Evolutionary conservation across 2,888 invertebrate genomes (phyloP).

Genomic region (Hemithea aestivaria): DNA sequence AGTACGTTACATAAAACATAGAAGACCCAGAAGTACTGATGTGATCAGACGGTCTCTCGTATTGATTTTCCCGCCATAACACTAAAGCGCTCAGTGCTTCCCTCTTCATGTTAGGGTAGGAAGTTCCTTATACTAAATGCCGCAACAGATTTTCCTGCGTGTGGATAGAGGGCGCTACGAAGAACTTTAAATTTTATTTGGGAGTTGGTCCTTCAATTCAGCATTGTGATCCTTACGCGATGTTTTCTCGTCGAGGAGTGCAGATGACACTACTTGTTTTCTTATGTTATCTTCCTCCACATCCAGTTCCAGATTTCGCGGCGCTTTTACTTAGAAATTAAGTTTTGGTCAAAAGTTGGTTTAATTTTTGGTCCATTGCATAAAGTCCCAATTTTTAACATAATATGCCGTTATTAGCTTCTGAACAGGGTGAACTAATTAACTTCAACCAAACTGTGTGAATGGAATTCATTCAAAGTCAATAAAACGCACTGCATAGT

Average conservation of each 20-base stretch:
- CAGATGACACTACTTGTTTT: constrained; percentile 20
- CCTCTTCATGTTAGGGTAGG: constrained; percentile 17
- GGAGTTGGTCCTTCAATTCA: not conserved
- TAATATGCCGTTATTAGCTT: no score
- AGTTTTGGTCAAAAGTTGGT: no score
- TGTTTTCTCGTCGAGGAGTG: not conserved
- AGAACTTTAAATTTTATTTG: not conserved
- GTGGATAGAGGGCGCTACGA: constrained; percentile 12
- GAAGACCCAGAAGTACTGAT: constrained; percentile 5
- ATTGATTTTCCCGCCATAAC: constrained; percentile 23
- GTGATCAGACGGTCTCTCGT: constrained; percentile 3
- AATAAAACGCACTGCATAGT: constrained; percentile 20
- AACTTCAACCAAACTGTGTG: not conserved
- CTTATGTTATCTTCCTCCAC: no score
- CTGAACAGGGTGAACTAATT: no score
- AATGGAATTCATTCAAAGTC: constrained; percentile 13
- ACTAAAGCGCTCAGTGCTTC: constrained; percentile 15
- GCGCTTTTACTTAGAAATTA: no score
- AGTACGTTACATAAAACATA: constrained; percentile 4
- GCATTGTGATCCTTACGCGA: no score
- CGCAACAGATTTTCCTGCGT: not conserved
- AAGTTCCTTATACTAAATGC: constrained; percentile 14
- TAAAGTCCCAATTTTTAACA: no score
- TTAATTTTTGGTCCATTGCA: no score
- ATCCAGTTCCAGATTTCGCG: no score